Base-by-base conservation (phyloP, 2,888 invertebrate species). In the Cecidostiba fungosa region DNA sequence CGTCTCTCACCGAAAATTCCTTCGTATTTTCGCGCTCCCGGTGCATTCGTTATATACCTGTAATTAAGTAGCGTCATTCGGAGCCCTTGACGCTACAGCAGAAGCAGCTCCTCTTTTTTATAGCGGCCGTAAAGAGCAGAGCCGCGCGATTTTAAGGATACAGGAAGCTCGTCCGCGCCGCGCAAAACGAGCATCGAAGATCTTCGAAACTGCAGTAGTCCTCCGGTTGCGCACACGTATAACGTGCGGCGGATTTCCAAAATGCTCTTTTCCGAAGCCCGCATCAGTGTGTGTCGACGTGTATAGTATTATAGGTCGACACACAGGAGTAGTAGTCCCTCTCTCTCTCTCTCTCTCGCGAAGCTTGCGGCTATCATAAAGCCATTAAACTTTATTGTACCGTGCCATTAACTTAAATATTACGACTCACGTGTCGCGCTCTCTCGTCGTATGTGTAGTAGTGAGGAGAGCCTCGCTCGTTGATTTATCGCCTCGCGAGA, bases 301-400 rank as follows among this genome's bases (percentile, higher is more conserved):
- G 12, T 8, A 1, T 8, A n/a, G 43, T 43, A 10, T 1, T 39
- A 8, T 39, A 39, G n/a, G 39, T 43, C 43, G 43, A 43, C 43
- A 12, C 43, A 43, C 69, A 76, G 79, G 47, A 23, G 26, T 29
- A n/a, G 39, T 74, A n/a, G n/a, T n/a, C n/a, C n/a, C 47, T 47
- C 70, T 29, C 73, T 62, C 59, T 32, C 62, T 74, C 47, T 47
- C 70, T 29, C 73, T 62, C 59, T 32, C 62, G 39, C 72, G 77
- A 29, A 76, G 39, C 73, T 82, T 76, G 77, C 23, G 83, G 83
- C 87, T 87, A 87, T 87, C 87, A 85, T 85, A 82, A 93, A 93
- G 92, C 93, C 91, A 93, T 93, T 93, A 93, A 87, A 93, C 91
- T 93, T 93, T 93, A 93, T 93, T 93, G 92, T 92, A 91, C 91